These are phyloP conservation scores for Plagiodera versicolora DNA, from an alignment of 2,888 invertebrate species.

Conservation along the genomic window DNA sequence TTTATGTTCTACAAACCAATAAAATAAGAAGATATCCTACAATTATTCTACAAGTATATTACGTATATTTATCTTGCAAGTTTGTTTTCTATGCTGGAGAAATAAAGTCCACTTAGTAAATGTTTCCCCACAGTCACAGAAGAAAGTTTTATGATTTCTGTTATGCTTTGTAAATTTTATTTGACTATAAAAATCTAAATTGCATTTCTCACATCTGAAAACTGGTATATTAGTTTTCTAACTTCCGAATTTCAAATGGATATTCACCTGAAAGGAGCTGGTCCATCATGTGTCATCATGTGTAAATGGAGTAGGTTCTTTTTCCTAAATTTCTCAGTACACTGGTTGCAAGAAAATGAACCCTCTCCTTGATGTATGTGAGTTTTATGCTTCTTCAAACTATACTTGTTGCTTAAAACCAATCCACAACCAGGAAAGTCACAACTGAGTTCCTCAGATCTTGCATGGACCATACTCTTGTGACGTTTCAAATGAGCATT, in stretches of 20 bases:
- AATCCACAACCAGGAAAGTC: conserved; percentile 36
- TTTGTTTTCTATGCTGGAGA: conserved; percentile 39
- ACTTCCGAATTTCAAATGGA: neutral
- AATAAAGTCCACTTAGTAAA: conserved; percentile 43
- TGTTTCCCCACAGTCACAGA: conserved; percentile 43
- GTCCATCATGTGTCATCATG: conserved; percentile 33
- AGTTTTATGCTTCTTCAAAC: conserved; percentile 41
- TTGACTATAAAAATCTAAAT: conserved; percentile 34
- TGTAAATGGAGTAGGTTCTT: conserved; percentile 42
- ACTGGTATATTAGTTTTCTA: too few relatives aligned
- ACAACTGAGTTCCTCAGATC: conserved; percentile 31
- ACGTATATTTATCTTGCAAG: conserved; percentile 22
- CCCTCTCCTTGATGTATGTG: conserved; percentile 32
- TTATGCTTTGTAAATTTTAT: conserved; percentile 41
- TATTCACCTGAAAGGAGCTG: conserved; percentile 35
- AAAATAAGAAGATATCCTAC: neutral
- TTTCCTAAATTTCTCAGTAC: conserved; percentile 40
- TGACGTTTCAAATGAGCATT: conserved; percentile 43
- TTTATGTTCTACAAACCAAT: conserved; percentile 26
- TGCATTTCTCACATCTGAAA: conserved; percentile 41
- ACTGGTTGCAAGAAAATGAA: conserved; percentile 39
- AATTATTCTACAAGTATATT: neutral
- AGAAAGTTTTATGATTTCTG: conserved; percentile 41
- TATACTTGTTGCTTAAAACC: conserved; percentile 41
- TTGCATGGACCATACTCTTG: conserved; percentile 33